A percentile compares a stretch with the other conserved stretches of the same genome.
Conservation (phyloP, 2,797 vertebrate genomes). For the Meda fulgida region DNA sequence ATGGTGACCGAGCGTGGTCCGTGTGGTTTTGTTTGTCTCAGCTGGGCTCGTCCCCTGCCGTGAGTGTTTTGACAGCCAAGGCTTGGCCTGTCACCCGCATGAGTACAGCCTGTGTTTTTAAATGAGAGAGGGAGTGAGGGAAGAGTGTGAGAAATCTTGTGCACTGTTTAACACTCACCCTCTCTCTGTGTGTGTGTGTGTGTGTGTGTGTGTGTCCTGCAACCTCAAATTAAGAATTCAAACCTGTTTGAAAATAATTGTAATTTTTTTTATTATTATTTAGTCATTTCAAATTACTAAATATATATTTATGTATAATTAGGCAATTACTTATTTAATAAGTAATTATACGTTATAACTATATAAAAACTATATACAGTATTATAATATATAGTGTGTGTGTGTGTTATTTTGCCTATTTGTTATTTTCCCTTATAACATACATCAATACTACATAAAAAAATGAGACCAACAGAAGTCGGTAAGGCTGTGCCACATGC, state of each 20-base stretch:
- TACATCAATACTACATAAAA: not conserved
- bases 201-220: too few species aligned
- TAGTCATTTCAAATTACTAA: not conserved
- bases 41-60: constrained; percentile 31
- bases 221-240: constrained; percentile 5
- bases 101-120: constrained; percentile 40
- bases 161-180: constrained; percentile 17
- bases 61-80: constrained; percentile 50
- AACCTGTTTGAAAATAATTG: not conserved
- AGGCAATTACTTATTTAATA: too few species aligned
- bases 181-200: not conserved
- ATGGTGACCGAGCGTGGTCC: not conserved
- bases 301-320: not conserved
- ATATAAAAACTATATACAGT: too few species aligned
- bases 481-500: not conserved
- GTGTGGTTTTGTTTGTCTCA: constrained; percentile 43
- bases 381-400: too few species aligned
- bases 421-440: not conserved
- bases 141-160: constrained; percentile 30
- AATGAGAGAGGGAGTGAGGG: constrained; percentile 11
- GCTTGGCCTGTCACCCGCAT: constrained; percentile 35
- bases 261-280: not conserved
- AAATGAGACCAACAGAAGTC: not conserved
- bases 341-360: not conserved
- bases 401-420: not conserved